Conservation (phyloP, 2,888 invertebrate species). For the Scaptomyza flava region DNA sequence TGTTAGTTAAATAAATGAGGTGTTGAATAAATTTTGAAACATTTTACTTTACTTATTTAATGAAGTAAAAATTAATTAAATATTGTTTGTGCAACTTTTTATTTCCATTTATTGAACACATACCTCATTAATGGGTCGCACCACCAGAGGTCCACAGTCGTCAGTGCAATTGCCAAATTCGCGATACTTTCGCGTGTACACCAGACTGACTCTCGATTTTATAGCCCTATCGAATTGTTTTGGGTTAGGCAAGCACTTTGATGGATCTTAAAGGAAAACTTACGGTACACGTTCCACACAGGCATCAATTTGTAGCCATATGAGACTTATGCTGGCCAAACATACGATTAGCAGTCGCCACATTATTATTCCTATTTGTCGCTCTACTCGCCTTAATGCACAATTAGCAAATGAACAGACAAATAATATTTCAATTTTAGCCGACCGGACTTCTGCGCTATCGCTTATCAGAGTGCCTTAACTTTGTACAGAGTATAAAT, state of each 20-base stretch:
- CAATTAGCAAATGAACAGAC: constrained; percentile 59
- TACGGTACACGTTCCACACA: constrained; percentile 80
- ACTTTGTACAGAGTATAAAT: constrained; percentile 66
- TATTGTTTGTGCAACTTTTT: too few species aligned
- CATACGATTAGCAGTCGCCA: constrained; percentile 33
- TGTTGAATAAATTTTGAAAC: too few species aligned
- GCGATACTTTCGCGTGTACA: constrained; percentile 78
- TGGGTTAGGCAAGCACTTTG: not conserved
- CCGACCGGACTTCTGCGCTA: constrained; percentile 41
- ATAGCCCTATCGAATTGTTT: constrained; percentile 54
- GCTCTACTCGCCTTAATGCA: constrained; percentile 47
- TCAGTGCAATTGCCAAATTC: constrained; percentile 56
- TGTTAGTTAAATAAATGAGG: too few species aligned
- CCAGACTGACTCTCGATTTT: constrained; percentile 73
- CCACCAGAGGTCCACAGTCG: constrained; percentile 69
- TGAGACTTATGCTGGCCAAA: constrained; percentile 12
- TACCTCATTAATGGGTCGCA: constrained; percentile 76
- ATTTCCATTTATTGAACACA: too few species aligned
- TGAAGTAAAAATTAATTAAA: too few species aligned
- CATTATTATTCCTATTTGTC: constrained; percentile 37
- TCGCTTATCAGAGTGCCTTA: constrained; percentile 37
- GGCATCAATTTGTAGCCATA: constrained; percentile 33
- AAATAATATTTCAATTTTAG: constrained; percentile 49
- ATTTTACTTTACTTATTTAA: too few species aligned
- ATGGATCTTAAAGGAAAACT: constrained; percentile 48